Evolutionary conservation across 2,888 invertebrate genomes (phyloP).

Genomic region (Andrena bicolor): DNA sequence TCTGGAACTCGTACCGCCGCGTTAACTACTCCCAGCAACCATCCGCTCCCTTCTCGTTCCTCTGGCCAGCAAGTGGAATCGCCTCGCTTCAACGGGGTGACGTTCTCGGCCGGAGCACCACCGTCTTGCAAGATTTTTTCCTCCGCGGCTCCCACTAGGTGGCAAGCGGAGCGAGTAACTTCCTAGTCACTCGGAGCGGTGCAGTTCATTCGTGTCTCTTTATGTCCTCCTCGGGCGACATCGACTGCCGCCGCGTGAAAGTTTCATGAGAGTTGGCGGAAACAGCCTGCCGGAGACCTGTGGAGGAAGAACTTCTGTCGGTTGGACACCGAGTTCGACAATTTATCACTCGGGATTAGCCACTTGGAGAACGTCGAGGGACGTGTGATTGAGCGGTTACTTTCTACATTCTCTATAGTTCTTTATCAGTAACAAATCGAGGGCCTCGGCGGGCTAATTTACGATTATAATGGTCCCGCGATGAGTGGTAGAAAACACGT

Average conservation of each 20-base stretch:
- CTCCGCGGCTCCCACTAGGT: neutral
- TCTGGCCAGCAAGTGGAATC: slow-evolving; percentile 37
- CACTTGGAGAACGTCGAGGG: neutral
- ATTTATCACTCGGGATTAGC: neutral
- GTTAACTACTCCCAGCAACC: slow-evolving; percentile 42
- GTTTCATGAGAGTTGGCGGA: neutral
- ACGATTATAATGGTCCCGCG: too few species aligned
- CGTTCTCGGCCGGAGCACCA: slow-evolving; percentile 18
- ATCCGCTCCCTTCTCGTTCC: slow-evolving; percentile 35
- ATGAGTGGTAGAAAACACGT: too few species aligned
- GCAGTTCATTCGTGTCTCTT: neutral
- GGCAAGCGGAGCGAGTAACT: neutral
- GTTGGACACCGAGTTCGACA: neutral
- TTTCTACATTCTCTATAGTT: too few species aligned
- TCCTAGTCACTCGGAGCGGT: neutral
- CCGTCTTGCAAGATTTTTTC: slow-evolving; percentile 2
- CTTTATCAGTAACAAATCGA: too few species aligned
- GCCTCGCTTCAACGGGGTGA: slow-evolving; percentile 10
- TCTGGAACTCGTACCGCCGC: slow-evolving; percentile 32
- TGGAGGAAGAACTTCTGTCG: slow-evolving; percentile 9
- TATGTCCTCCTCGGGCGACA: neutral
- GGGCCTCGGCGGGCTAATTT: too few species aligned
- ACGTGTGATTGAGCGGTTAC: neutral
- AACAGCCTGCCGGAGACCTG: neutral
- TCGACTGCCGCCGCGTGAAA: slow-evolving; percentile 14